Base-by-base conservation (phyloP, 2,888 invertebrate genomes). In the Tanytarsus gracilentus region DNA sequence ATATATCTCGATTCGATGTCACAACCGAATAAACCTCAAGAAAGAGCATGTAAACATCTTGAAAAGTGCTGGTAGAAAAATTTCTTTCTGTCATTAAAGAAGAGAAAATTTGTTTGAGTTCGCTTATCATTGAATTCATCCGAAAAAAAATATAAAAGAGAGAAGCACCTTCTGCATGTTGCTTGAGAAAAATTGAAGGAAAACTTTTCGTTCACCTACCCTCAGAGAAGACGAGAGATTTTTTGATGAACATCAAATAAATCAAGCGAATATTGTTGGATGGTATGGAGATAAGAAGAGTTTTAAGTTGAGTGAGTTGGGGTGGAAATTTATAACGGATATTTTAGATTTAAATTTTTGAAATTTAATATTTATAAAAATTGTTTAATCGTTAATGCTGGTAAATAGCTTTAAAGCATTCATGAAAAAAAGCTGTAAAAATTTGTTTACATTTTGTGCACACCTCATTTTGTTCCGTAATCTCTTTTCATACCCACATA, bases 211-310 rank as follows among this genome's bases (percentile, higher is more conserved):
- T 49, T 48, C 26, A 26, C 3, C 44, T 11, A 16, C 16, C 9
- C 21, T 3, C n/a, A 30, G 9, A 30, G 30, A 6, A 8, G 7
- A 30, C 6, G 9, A 9, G 30, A 9, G 9, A 30, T 49, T 49
- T 49, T 25, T 49, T 49, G 49, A 49, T 49, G 49, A 49, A 49
- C 27, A 49, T 27, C 26, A 49, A 49, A 49, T 49, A 49, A 49
- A 49, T 49, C 49, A 49, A 26, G 49, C 49, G 49, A n/a, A 49
- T 25, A 49, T 11, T 9, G 6, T 30, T 30, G 30, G 49, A 26
- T 14, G 26, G 27, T 18, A 23, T 44, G 18, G 44, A 44, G 44
- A 18, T 7, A n/a, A n/a, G n/a, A n/a, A n/a, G n/a, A n/a, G n/a
- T n/a, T n/a, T n/a, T n/a, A n/a, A n/a, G n/a, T n/a, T n/a, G n/a